Percentiles rank a stretch among this genome's conserved stretches.
These are phyloP conservation scores for Brachyptera risi DNA, from an alignment of 2,888 invertebrate genomes.

Conservation along the genomic window DNA sequence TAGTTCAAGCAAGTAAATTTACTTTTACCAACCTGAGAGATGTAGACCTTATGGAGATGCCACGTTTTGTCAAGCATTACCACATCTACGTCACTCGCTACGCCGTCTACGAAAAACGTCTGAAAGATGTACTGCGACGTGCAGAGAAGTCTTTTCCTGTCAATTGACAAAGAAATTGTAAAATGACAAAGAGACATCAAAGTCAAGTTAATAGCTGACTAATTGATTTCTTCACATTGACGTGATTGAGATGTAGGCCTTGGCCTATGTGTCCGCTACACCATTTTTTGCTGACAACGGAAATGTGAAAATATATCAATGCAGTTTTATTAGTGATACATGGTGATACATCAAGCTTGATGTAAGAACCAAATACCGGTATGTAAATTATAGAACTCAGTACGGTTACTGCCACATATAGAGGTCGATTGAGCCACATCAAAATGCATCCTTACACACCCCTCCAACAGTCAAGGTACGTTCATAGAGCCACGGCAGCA, in stretches of 20 bases:
- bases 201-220: background rate
- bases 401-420: too few relatives aligned
- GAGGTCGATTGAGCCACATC: too few relatives aligned
- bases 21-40: slow-evolving; percentile 55
- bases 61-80: slow-evolving; percentile 66
- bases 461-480: too few relatives aligned
- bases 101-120: slow-evolving; percentile 68
- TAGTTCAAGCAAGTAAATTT: background rate
- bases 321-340: too few relatives aligned
- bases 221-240: background rate
- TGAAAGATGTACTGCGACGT: slow-evolving; percentile 77
- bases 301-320: too few relatives aligned
- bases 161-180: slow-evolving; percentile 23
- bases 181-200: background rate
- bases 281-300: too few relatives aligned
- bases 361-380: too few relatives aligned
- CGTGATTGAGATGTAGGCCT: background rate
- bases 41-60: slow-evolving; percentile 72
- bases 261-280: too few relatives aligned
- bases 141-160: slow-evolving; percentile 61
- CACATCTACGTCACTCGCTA: slow-evolving; percentile 70
- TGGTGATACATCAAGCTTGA: background rate
- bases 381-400: too few relatives aligned
- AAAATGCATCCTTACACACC: too few relatives aligned
- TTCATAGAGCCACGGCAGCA: too few relatives aligned